Evolutionary conservation across 2,797 vertebrate genomes (phyloP), one percentile per base, ranked within the genome.

Genomic region (Arnoldichthys spilopterus): DNA sequence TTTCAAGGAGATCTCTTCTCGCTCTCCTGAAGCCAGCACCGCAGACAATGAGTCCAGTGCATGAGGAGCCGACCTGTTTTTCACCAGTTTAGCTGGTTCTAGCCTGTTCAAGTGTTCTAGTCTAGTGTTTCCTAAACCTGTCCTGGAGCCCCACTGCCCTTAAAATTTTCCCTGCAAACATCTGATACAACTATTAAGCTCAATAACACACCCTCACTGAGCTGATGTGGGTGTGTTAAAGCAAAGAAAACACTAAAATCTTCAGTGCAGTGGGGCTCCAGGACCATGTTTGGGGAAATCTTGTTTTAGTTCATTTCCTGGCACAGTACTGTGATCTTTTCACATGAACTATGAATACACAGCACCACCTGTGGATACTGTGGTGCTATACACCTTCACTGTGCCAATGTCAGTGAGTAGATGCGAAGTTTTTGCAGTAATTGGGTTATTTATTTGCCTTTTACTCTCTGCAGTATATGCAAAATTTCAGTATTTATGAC

Each of bases 11-110:
- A 88, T 93, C 51, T 88, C 92, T 0, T 85, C 90, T 26, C 56
- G 85, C 66, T 95, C 94, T 11, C 90, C 92, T 0, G 94, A 94
- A 63, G 85, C 89, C 79, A 93, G 91, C 54, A 81, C 91, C 1
- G 91, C 91, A 13, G 92, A 95, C 1, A 93, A 94, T 18, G 92
- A 94, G 86, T 94, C 93, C 2, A 93, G 93, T 0, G 88, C 94
- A 82, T 96, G 91, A 95, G 81, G 15, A 0, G 15, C 24, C 77
- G 9, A 15, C 30, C 24, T 12, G 56, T 32, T 12, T 58, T 9
- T 53, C 16, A 7, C 24, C 62, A 26, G n/a, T 16, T 53, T 32
- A 30, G 16, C 67, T 58, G 24, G 37, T 28, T 2, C 3, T 76
- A 1, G 22, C 1, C 11, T 49, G 26, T 37, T 12, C 34, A 11